phyloP scores from a whole-genome alignment of 2,113 vertebrate species.

The Pseudopodoces humilis region DNA sequence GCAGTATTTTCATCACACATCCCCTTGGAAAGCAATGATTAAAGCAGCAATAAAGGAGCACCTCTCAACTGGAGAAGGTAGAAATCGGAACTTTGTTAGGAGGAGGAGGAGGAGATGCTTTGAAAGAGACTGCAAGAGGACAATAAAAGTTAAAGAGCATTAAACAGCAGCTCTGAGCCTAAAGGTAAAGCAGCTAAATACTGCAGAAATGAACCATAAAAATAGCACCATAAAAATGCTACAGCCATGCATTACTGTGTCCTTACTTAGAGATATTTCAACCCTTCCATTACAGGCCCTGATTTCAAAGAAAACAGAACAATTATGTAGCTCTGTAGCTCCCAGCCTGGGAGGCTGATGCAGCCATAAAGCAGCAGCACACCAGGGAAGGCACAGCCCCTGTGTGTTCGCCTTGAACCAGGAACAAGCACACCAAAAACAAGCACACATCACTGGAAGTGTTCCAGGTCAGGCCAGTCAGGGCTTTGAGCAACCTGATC shows the following conservation, averaged over 20 bases:
- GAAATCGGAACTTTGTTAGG: conserved; percentile 56
- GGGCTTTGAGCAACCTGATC: not conserved
- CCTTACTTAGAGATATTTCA: conserved; percentile 38
- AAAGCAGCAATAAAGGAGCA: conserved; percentile 64
- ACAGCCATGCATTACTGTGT: not conserved
- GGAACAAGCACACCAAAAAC: not conserved
- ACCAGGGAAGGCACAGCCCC: not conserved
- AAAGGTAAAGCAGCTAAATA: conserved; percentile 66
- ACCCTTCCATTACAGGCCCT: not conserved
- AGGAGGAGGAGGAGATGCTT: conserved; percentile 64
- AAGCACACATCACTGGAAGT: not conserved
- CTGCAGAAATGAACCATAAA: conserved; percentile 62
- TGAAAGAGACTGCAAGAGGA: conserved; percentile 64
- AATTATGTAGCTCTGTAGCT: not conserved
- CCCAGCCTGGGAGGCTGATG: not conserved
- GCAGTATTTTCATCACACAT: conserved; percentile 56
- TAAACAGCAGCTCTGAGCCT: conserved; percentile 56
- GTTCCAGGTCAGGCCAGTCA: rapidly evolving
- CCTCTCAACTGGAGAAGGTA: conserved; percentile 59
- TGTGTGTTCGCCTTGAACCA: not conserved
- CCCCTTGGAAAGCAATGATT: conserved; percentile 65
- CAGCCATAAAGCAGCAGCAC: not conserved
- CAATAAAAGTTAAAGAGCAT: conserved; percentile 75
- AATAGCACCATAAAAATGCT: conserved; percentile 29
- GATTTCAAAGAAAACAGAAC: conserved; percentile 30